Evolutionary conservation across 1,140 invertebrate species (phyloP).

Genomic region (Ectropis grisescens): DNA sequence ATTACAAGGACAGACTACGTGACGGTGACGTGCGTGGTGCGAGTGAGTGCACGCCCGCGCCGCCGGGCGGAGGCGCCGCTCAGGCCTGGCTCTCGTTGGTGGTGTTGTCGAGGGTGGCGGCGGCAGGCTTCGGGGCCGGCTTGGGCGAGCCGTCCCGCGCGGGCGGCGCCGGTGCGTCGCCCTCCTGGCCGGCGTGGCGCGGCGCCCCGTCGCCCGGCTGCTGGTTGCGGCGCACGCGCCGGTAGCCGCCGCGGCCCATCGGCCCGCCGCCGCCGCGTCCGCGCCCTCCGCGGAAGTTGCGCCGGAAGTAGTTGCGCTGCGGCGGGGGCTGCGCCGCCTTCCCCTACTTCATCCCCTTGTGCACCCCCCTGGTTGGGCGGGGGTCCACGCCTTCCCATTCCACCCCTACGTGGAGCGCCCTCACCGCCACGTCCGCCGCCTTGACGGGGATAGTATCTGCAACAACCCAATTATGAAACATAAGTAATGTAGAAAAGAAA

Average conservation of each 20-base stretch:
- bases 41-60: no score
- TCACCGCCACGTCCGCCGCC: slow-evolving; percentile 58
- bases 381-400: slow-evolving; percentile 47
- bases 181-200: slow-evolving; percentile 29
- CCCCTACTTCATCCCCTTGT: slow-evolving; percentile 48
- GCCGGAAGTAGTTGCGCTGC: slow-evolving; percentile 59
- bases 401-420: slow-evolving; percentile 55
- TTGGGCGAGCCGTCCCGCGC: slow-evolving; percentile 36
- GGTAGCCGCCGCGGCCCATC: slow-evolving; percentile 49
- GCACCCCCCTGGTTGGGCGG: slow-evolving; percentile 41
- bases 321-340: slow-evolving; percentile 38
- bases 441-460: slow-evolving; percentile 56
- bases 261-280: slow-evolving; percentile 44
- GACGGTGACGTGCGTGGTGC: no score
- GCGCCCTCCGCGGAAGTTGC: slow-evolving; percentile 58
- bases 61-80: slow-evolving; percentile 10
- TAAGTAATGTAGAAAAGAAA: no score
- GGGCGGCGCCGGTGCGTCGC: slow-evolving; percentile 29
- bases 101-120: slow-evolving; percentile 50
- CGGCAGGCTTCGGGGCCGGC: slow-evolving; percentile 26
- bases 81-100: slow-evolving; percentile 68
- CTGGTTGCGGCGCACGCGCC: slow-evolving; percentile 42
- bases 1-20: slow-evolving; percentile 31
- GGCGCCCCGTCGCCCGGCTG: slow-evolving; percentile 13
- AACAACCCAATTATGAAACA: no score